These are phyloP conservation scores for Castor canadensis DNA, from an alignment of 2,113 vertebrate species.

Conservation along the genomic window DNA sequence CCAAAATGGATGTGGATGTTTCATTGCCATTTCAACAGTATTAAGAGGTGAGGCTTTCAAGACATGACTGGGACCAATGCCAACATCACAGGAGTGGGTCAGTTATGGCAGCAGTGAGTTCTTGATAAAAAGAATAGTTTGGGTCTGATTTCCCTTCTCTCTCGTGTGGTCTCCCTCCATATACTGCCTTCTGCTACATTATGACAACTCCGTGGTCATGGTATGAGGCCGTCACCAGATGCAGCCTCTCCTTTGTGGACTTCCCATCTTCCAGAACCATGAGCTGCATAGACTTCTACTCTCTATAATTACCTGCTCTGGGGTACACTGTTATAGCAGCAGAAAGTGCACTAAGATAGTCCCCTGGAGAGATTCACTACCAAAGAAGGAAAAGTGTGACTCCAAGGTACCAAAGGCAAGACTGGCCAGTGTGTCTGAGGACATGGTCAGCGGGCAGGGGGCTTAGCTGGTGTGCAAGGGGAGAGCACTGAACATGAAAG, in stretches of 20 bases:
- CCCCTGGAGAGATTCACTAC: background rate
- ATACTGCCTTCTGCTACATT: no score
- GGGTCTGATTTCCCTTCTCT: no score
- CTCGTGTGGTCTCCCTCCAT: background rate
- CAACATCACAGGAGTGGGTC: background rate
- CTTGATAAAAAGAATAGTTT: background rate
- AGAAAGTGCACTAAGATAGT: background rate
- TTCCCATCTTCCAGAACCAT: background rate
- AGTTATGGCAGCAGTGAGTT: background rate
- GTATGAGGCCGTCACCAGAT: background rate
- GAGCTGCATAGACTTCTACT: background rate
- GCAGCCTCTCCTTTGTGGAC: background rate
- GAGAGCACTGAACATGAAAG: background rate
- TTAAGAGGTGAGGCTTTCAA: background rate
- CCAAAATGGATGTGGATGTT: background rate
- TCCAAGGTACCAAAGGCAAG: background rate
- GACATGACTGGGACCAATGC: background rate
- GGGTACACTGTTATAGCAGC: background rate
- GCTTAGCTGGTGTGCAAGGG: background rate
- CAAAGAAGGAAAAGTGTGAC: background rate
- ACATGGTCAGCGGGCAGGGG: accelerated
- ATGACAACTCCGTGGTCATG: no score
- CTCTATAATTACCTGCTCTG: no score
- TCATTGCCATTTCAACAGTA: no score
- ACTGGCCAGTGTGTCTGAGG: background rate